Evolutionary conservation across 1,140 invertebrate genomes (phyloP), one percentile per base, ranked within the genome.

Genomic region (Hermetia illucens): DNA sequence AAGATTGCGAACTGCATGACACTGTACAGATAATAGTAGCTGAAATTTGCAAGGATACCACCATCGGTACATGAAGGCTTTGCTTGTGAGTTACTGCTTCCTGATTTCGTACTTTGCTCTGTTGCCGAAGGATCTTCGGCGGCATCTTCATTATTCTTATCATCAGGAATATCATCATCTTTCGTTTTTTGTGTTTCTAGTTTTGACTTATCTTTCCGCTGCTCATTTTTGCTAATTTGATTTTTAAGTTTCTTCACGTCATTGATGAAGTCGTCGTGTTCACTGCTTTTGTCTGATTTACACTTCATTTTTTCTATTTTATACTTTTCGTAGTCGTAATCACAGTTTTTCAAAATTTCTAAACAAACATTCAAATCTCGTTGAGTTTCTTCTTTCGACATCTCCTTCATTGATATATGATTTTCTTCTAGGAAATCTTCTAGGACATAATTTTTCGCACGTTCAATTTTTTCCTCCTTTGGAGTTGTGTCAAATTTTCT

Each of bases 401-500:
- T 51, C 16, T 59, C 57, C 13, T 42, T 43, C 54, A 60, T 60
- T 19, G 56, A 55, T 5, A 60, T 47, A 35, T 46, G 53, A 21
- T 60, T 52, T 31, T 55, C 55, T 38, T 60, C 57, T 0, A 60
- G 44, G 25, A 55, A 60, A 31, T 60, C 57, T 47, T 60, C 57
- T 4, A 60, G 40, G 6, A 60, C 47, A 43, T 60, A 60, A 33
- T 60, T 60, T 31, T 55, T 53, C 1, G 56, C 51, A 3, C 57
- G 48, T 21, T 59, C 54, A 2, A 44, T 34, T 43, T 49, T 42
- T 24, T 59, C 55, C 36, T 34, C 21, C 10, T 24, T 40, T 13
- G 27, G 44, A 29, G 10, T 22, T 40, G 24, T 46, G 12, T 36
- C 17, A 16, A 41, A 16, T 16, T 31, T 34, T 15, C 21, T 27